These are phyloP conservation scores for Brachystomella parvula DNA, from an alignment of 1,140 invertebrate genomes.

Conservation along the genomic window DNA sequence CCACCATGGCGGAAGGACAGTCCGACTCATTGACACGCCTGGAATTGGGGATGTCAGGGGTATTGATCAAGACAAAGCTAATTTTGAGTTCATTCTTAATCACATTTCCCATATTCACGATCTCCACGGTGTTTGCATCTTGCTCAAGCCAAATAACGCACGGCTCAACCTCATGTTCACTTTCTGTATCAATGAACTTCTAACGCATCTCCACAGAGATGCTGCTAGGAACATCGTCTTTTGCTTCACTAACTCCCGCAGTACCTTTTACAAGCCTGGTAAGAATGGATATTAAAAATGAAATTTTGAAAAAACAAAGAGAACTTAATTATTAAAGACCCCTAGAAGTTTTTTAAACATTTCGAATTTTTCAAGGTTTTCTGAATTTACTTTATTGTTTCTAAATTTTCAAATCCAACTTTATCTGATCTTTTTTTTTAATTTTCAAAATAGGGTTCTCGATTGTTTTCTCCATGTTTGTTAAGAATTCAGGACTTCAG, in stretches of 20 bases:
- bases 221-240: constrained; percentile 39
- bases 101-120: constrained; percentile 26
- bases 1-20: not conserved
- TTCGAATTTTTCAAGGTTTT: too few species aligned
- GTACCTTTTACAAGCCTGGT: constrained; percentile 34
- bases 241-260: constrained; percentile 33
- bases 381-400: too few species aligned
- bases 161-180: constrained; percentile 31
- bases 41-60: constrained; percentile 40
- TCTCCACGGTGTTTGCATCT: constrained; percentile 38
- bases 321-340: too few species aligned
- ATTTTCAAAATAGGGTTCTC: too few species aligned
- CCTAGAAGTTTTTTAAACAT: too few species aligned
- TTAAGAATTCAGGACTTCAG: too few species aligned
- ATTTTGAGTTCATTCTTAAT: constrained; percentile 38
- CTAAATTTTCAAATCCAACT: too few species aligned
- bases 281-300: too few species aligned
- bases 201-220: constrained; percentile 37
- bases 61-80: constrained; percentile 37
- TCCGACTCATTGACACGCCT: constrained; percentile 40
- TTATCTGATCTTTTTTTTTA: too few species aligned
- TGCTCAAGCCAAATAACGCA: constrained; percentile 38
- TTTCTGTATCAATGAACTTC: constrained; percentile 40
- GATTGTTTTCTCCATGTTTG: too few species aligned
- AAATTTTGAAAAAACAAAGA: too few species aligned